Percentiles rank a stretch among this genome's conserved stretches.
phyloP scores from a whole-genome alignment of 2,797 vertebrate genomes.

The Danio choprae region DNA sequence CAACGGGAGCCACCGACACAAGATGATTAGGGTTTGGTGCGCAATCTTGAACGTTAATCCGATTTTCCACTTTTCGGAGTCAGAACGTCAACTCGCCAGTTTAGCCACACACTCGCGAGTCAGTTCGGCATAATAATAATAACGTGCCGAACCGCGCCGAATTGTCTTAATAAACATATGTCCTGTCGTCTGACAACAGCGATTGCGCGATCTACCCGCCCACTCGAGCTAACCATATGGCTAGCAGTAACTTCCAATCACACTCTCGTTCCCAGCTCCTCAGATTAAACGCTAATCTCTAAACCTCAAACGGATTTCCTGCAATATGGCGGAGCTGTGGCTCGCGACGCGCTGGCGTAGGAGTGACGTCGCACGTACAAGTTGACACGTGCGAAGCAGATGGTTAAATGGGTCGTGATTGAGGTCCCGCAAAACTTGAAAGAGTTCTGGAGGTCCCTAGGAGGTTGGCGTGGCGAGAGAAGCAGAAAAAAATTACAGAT shows the following conservation, averaged over 20 bases:
- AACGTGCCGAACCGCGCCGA: conserved; percentile 10
- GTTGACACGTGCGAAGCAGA: conserved; percentile 38
- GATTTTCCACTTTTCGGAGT: conserved; percentile 71
- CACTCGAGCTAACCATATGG: conserved; percentile 57
- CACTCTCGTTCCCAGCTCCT: conserved; percentile 60
- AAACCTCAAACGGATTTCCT: conserved; percentile 72
- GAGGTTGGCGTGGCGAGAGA: neutral
- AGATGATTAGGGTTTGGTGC: conserved; percentile 47
- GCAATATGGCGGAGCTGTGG: conserved; percentile 77
- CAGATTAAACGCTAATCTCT: conserved; percentile 80
- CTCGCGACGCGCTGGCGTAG: conserved; percentile 68
- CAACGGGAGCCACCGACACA: neutral
- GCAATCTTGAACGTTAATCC: conserved; percentile 67
- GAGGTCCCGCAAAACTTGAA: neutral
- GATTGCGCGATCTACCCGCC: conserved; percentile 39
- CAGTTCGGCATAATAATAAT: conserved; percentile 16
- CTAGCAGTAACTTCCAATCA: conserved; percentile 50
- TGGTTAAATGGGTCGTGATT: neutral
- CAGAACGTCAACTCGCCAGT: conserved; percentile 69
- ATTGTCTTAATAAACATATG: conserved; percentile 47
- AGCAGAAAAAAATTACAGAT: neutral
- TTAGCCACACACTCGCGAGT: conserved; percentile 53
- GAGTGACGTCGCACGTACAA: conserved; percentile 67
- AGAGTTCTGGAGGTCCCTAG: neutral
- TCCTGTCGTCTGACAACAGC: conserved; percentile 38